Evolutionary conservation across 2,113 vertebrate species (phyloP).

Genomic region (Burhinus bistriatus): DNA sequence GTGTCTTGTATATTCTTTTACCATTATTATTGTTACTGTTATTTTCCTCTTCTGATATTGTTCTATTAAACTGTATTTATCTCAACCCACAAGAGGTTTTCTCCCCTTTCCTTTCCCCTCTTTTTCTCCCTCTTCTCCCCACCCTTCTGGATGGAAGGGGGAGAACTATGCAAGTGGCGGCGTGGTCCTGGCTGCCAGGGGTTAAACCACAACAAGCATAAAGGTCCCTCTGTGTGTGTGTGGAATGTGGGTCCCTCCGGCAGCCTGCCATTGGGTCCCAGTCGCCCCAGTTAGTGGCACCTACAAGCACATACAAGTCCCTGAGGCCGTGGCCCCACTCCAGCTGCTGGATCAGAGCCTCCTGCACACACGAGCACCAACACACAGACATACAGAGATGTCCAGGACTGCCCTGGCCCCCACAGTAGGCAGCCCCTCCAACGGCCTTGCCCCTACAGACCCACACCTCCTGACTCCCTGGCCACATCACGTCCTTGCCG

Average conservation of each 20-base stretch:
- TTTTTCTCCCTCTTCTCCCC: background rate
- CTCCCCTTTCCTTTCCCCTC: background rate
- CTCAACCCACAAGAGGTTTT: background rate
- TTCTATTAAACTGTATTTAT: background rate
- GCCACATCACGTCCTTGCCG: fast-evolving
- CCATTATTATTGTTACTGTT: background rate
- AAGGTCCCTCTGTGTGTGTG: no score
- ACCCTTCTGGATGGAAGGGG: background rate
- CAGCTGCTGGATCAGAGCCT: background rate
- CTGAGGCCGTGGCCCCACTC: no score
- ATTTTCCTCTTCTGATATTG: background rate
- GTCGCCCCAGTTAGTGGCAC: background rate
- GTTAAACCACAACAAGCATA: background rate
- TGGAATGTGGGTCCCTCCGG: no score
- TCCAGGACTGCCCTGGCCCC: background rate
- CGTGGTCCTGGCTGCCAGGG: background rate
- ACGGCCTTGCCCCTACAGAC: no score
- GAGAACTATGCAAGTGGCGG: background rate
- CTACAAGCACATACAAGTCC: background rate
- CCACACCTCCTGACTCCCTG: fast-evolving
- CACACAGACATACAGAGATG: background rate
- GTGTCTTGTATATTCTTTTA: background rate
- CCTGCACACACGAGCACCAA: background rate
- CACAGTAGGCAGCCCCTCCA: fast-evolving
- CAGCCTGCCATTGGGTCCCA: background rate